Base-by-base conservation (phyloP, 2,113 vertebrate species). In the Eptesicus fuscus region DNA sequence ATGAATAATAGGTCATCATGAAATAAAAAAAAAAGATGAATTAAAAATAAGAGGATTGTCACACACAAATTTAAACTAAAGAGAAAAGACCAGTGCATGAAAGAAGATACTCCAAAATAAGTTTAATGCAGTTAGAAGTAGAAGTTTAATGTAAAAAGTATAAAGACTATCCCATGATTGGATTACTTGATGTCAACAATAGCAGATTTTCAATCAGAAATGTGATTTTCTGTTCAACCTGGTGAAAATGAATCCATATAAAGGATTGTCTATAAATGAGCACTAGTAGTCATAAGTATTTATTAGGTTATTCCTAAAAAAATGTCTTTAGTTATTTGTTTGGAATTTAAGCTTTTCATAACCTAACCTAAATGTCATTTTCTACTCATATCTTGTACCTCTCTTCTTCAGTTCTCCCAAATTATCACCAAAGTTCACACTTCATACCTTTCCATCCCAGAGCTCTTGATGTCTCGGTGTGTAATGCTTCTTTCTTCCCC, bases 201-300 rank as follows among this genome's bases (percentile, higher is more conserved):
- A 65, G 42, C 37, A 65, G 3, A 11, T 91, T 88, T 92, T 78
- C n/a, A 23, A 25, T 67, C 23, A 92, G 61, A 89, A 93, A 65
- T 86, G 9, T 61, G 7, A 82, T 30, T 83, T 84, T 89, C 28
- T 91, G 32, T 25, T 86, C 6, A 71, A 17, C 1, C 49, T 91
- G 84, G 70, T 87, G 70, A 92, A 92, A 83, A 40, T 44, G 30
- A 93, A 74, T 59, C 22, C 2, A 2, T 32, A 17, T 49, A 40
- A 23, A 47, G 22, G 71, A 73, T 23, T 88, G 35, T 47, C 25
- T 73, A 1, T 85, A 51, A 59, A 40, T 82, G 59, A 78, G 10
- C 35, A 35, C n/a, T 65, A 25, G 20, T 49, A 78, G n/a, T 35
- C 30, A 85, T 30, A 90, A n/a, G 20, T 78, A 61, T 51, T 61